These are phyloP conservation scores for Volucella inanis DNA, from an alignment of 2,888 invertebrate species.

Conservation along the genomic window DNA sequence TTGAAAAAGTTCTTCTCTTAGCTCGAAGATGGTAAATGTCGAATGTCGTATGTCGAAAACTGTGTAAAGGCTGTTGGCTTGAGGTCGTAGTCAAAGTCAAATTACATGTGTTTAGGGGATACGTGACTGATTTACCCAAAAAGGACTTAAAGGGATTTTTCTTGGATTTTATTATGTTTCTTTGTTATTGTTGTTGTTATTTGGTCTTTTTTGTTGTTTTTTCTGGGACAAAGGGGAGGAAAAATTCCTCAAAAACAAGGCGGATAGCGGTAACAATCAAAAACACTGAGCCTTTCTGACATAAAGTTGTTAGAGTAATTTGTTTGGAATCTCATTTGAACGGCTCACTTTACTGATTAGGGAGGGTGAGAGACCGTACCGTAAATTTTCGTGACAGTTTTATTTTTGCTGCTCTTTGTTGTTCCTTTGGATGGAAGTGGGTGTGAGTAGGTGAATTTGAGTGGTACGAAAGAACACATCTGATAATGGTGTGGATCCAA, in stretches of 20 bases:
- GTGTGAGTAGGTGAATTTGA: background rate
- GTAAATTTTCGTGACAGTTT: conserved; percentile 43
- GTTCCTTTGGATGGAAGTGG: background rate
- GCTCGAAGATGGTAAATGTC: too few relatives aligned
- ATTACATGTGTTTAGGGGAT: conserved; percentile 66
- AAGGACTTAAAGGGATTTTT: conserved; percentile 43
- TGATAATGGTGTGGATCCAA: conserved; percentile 54
- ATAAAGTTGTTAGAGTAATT: conserved; percentile 58
- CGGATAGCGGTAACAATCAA: conserved; percentile 16
- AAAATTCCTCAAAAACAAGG: background rate
- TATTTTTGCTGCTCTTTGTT: conserved; percentile 19
- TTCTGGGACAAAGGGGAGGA: background rate
- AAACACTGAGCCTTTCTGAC: conserved; percentile 44
- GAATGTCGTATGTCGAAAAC: too few relatives aligned
- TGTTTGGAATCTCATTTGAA: conserved; percentile 53
- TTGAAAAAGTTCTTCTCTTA: too few relatives aligned
- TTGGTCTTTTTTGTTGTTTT: background rate
- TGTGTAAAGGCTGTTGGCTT: background rate
- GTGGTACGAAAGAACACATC: conserved; percentile 13
- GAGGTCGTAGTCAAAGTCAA: conserved; percentile 54
- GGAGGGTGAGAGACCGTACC: conserved; percentile 29
- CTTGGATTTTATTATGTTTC: background rate
- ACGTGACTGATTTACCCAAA: conserved; percentile 65
- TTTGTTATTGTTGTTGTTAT: background rate
- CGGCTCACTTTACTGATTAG: conserved; percentile 10